Percentiles rank a stretch among this genome's conserved stretches.
Evolutionary conservation across 2,797 vertebrate genomes (phyloP).

Genomic region (Danio choprae): DNA sequence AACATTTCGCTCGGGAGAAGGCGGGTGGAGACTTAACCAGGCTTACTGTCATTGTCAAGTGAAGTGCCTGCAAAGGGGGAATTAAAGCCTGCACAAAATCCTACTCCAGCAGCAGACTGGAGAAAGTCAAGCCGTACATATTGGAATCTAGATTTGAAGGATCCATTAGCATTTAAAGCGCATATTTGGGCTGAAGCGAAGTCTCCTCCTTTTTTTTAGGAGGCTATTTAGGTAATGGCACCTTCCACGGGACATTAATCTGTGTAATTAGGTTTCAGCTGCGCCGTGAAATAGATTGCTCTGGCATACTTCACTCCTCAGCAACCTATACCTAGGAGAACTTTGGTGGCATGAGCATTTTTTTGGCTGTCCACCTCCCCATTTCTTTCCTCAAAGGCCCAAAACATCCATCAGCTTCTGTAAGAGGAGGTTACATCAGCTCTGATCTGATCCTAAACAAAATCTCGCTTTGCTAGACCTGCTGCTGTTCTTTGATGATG

Average conservation of each 20-base stretch:
- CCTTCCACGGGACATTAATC: conserved; percentile 77
- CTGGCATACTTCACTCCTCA: conserved; percentile 52
- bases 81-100: conserved; percentile 65
- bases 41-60: conserved; percentile 65
- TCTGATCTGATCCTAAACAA: conserved; percentile 20
- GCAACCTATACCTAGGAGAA: conserved; percentile 45
- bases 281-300: conserved; percentile 54
- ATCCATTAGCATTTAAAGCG: conserved; percentile 61
- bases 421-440: conserved; percentile 31
- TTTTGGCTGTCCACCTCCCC: conserved; percentile 22
- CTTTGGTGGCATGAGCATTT: conserved; percentile 34
- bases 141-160: conserved; percentile 55
- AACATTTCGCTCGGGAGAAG: conserved; percentile 59
- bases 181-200: conserved; percentile 55
- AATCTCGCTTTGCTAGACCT: neutral
- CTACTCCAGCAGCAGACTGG: conserved; percentile 58
- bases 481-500: conserved; percentile 6
- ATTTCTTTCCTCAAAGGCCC: conserved; percentile 24
- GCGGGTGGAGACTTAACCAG: conserved; percentile 48
- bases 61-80: conserved; percentile 59
- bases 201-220: conserved; percentile 42
- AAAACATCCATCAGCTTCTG: conserved; percentile 44
- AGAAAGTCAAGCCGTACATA: conserved; percentile 37
- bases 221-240: conserved; percentile 71
- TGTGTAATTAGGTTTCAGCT: conserved; percentile 74